Conservation (phyloP, 1,140 invertebrate genomes). For the Diachasma alloeum region DNA sequence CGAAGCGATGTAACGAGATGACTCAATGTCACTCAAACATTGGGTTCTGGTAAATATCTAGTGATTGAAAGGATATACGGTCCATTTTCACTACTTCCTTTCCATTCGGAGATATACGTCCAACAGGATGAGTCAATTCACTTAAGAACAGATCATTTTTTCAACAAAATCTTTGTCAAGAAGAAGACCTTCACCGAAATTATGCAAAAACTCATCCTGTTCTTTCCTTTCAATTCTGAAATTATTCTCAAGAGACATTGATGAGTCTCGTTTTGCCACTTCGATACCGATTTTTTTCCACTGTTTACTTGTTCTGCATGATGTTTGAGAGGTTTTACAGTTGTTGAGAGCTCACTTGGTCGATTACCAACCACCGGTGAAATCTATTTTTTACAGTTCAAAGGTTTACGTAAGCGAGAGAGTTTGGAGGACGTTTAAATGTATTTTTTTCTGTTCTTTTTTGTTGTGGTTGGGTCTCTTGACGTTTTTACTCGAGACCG, state of each 20-base stretch:
- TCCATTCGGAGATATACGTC: too few species aligned
- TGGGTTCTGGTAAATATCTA: too few species aligned
- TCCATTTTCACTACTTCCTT: too few species aligned
- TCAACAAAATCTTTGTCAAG: too few species aligned
- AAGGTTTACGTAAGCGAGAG: not conserved
- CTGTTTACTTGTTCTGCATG: not conserved
- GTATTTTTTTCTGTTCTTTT: not conserved
- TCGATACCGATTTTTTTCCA: not conserved
- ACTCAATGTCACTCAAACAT: too few species aligned
- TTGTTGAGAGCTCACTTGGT: slow-evolving; percentile 7
- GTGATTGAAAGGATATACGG: too few species aligned
- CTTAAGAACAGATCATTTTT: too few species aligned
- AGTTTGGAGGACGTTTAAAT: not conserved
- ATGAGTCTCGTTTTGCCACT: not conserved
- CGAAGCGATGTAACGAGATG: too few species aligned
- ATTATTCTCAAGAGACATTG: not conserved
- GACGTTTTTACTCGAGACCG: not conserved
- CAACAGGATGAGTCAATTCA: too few species aligned
- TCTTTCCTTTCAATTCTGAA: too few species aligned
- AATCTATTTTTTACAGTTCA: not conserved
- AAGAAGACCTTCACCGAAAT: too few species aligned
- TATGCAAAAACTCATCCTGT: too few species aligned
- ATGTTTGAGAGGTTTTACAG: not conserved
- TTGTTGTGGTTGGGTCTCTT: not conserved
- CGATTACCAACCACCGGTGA: slow-evolving; percentile 2